Conservation (phyloP, 2,888 invertebrate species). For the Limnephilus rhombicus region DNA sequence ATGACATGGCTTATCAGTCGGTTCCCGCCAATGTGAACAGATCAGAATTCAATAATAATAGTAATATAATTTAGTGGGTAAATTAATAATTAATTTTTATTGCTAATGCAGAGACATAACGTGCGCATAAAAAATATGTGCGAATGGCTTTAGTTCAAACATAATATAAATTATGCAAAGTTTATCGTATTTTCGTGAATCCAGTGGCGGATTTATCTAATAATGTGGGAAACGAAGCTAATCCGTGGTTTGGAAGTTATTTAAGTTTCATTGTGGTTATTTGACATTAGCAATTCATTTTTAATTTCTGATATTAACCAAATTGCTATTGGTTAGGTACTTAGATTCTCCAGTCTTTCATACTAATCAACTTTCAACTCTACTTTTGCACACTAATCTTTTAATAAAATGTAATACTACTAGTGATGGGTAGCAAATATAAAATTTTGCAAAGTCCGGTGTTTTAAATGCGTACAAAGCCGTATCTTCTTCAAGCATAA, state of each 20-base stretch:
- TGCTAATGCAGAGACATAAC: slow-evolving; percentile 27
- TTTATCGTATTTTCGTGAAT: slow-evolving; percentile 10
- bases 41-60: slow-evolving; percentile 27
- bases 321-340: too few relatives aligned
- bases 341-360: too few relatives aligned
- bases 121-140: slow-evolving; percentile 30
- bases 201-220: neutral
- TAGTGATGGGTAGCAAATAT: too few relatives aligned
- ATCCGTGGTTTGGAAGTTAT: neutral
- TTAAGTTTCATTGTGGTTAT: neutral
- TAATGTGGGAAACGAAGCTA: neutral
- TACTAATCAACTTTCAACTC: too few relatives aligned
- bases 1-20: slow-evolving; percentile 23
- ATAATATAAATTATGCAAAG: slow-evolving; percentile 23
- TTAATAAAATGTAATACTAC: too few relatives aligned
- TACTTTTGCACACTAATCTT: too few relatives aligned
- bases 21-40: slow-evolving; percentile 29
- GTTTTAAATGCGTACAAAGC: too few relatives aligned
- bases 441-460: too few relatives aligned
- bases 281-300: neutral
- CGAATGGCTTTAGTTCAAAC: slow-evolving; percentile 23
- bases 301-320: too few relatives aligned
- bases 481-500: too few relatives aligned
- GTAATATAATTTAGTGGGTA: slow-evolving; percentile 2
- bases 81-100: slow-evolving; percentile 32